Base-by-base conservation (phyloP, 2,888 invertebrate species). In the Melanargia galathea region DNA sequence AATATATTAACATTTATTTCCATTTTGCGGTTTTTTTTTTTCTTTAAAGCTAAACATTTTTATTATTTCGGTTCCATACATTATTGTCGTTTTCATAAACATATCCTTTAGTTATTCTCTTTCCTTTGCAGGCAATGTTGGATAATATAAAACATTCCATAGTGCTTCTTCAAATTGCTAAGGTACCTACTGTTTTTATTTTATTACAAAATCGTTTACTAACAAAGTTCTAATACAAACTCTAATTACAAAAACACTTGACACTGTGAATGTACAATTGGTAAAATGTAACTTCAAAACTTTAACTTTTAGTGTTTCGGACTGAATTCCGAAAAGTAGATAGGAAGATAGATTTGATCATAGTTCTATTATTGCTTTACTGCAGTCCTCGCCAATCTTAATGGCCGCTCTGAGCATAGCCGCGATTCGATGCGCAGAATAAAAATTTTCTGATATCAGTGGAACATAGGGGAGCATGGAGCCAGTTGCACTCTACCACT, bases 121-220 rank as follows among this genome's bases (percentile, higher is more conserved):
- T 81, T 82, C 71, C 67, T 83, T 93, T 92, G 67, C 92, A 97
- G 96, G 95, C 94, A 68, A 97, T 99, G 95, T 93, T 99, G 86
- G 98, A 99, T 91, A 96, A 98, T 77, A 97, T 99, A 72, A 99
- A 99, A 92, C 99, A 99, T 93, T 97, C 98, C 78, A 99, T 99
- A 90, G 98, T 99, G 71, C 95, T 98, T 79, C 93, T 99, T 75
- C 99, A 99, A 94, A 98, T 99, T 84, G 97, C 98, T 74, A 99
- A 99, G 95, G 97, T 30, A 30, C 30, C n/a, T 97, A 92, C 80
- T 68, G 13, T 11, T 33, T 59, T 52, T 24, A 35, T 48, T 58
- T 35, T 33, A 18, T 26, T 56, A 43, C 10, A 26, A n/a, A 16
- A 56, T 6, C 30, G 6, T 6, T 6, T 30, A 30, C 30, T 30